Percentiles rank a stretch among this genome's conserved stretches.
These are phyloP conservation scores for Rhodeus uyekii DNA, from an alignment of 2,797 vertebrate genomes.

Conservation along the genomic window DNA sequence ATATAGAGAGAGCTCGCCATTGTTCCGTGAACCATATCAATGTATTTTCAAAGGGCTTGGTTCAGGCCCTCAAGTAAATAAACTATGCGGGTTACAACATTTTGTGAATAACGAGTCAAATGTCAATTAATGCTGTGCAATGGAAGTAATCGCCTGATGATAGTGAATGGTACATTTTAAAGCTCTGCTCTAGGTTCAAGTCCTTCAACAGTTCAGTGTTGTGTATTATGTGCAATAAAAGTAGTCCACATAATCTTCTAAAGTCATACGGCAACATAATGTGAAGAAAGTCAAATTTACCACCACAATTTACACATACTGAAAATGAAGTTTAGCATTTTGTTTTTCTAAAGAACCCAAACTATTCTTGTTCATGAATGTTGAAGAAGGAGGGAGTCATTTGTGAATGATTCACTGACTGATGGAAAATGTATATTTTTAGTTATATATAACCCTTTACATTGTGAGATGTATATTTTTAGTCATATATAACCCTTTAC, in stretches of 20 bases:
- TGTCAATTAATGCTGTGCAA: background rate
- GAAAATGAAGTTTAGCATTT: background rate
- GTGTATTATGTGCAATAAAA: background rate
- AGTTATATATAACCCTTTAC: background rate
- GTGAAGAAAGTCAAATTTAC: background rate
- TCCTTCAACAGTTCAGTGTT: background rate
- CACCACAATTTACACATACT: background rate
- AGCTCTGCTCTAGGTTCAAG: background rate
- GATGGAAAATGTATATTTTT: background rate
- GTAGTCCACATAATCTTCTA: background rate
- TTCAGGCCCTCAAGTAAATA: conserved; percentile 29
- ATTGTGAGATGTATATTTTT: background rate
- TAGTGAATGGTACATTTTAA: background rate
- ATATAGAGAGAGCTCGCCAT: background rate
- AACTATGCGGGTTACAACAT: background rate
- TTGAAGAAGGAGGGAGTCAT: background rate
- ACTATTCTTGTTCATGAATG: background rate
- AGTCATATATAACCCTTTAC: background rate
- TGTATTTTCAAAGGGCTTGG: conserved; percentile 23
- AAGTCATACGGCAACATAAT: background rate
- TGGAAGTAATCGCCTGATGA: background rate
- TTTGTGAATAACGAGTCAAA: background rate
- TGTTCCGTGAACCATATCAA: conserved; percentile 28
- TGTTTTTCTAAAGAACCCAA: background rate
- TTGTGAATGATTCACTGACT: background rate